Conservation (phyloP, 2,113 vertebrate species). For the Alethe diademata region DNA sequence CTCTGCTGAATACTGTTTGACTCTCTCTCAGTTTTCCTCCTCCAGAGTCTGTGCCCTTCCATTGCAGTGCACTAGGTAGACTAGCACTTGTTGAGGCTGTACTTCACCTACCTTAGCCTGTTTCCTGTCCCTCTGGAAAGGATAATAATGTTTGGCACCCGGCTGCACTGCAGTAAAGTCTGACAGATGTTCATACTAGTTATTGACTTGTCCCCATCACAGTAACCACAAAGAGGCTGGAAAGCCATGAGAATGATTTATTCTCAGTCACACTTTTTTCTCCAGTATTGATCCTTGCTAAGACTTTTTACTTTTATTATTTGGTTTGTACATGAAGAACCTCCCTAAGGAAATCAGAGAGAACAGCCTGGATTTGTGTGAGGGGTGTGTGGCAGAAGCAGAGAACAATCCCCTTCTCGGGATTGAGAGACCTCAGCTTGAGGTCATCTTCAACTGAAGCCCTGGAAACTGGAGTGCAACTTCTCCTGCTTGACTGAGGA, state of each 20-base stretch:
- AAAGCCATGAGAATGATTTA: neutral
- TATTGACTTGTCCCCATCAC: neutral
- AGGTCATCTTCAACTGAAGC: neutral
- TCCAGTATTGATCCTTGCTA: neutral
- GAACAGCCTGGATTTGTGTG: neutral
- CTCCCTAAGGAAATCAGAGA: neutral
- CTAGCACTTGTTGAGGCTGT: neutral
- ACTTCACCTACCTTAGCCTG: neutral
- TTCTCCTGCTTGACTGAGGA: neutral
- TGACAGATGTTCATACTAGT: neutral
- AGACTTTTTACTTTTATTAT: neutral
- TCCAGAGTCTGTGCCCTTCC: neutral
- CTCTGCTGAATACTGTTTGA: neutral
- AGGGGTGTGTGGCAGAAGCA: neutral
- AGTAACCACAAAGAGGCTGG: neutral
- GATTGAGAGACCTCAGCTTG: neutral
- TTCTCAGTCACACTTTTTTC: neutral
- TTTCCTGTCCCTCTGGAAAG: neutral
- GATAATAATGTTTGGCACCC: neutral
- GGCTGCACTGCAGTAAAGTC: neutral
- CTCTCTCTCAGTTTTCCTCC: neutral
- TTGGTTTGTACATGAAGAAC: neutral
- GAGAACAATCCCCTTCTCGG: neutral
- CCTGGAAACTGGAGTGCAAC: neutral
- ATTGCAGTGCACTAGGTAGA: neutral